phyloP scores from a whole-genome alignment of 2,113 vertebrate genomes.

The Nestor notabilis region DNA sequence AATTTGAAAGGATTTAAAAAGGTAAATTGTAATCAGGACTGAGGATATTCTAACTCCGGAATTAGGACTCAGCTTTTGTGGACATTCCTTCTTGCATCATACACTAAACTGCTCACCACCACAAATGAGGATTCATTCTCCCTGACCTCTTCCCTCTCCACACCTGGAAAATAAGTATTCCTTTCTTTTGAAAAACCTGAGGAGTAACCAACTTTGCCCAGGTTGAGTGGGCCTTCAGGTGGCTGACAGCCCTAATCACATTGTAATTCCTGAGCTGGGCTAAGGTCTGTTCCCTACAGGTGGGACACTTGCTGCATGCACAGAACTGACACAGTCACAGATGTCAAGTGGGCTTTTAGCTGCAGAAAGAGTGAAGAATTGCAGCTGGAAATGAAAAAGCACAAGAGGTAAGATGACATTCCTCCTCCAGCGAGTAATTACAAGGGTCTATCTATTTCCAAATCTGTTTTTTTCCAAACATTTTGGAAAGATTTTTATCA shows the following conservation, averaged over 20 bases:
- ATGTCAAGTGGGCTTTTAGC: not conserved
- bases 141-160: not conserved
- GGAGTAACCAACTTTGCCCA: not conserved
- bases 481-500: not conserved
- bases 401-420: not conserved
- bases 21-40: not conserved
- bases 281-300: not conserved
- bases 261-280: not conserved
- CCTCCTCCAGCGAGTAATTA: not conserved
- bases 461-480: not conserved
- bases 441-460: not conserved
- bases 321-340: not conserved
- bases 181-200: not conserved
- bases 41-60: not conserved
- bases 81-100: not conserved
- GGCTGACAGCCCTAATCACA: not conserved
- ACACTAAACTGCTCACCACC: not conserved
- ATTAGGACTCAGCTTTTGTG: not conserved
- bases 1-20: not conserved
- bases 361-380: not conserved
- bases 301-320: not conserved
- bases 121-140: not conserved
- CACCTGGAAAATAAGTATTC: not conserved
- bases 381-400: not conserved
- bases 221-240: rapidly evolving